Base-by-base conservation (phyloP, 1,140 invertebrate genomes). In the Drosophila yakuba region DNA sequence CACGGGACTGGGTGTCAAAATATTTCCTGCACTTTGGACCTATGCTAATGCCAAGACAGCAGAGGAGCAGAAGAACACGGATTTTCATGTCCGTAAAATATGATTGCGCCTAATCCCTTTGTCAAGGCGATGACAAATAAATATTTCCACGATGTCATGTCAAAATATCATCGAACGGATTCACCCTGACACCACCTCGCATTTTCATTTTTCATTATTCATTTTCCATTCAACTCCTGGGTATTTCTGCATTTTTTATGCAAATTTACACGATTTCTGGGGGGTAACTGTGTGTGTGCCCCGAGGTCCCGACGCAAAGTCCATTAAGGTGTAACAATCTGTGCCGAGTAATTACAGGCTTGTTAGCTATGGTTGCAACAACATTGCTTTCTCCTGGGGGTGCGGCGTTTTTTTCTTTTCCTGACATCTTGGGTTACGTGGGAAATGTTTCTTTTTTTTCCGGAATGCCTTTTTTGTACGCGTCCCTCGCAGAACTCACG, bases 291-390 rank as follows among this genome's bases (percentile, higher is more conserved):
- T 14, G 55, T 14, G 55, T 54, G 36, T 38, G 39, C 3, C 15
- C 14, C 17, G 51, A 60, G 74, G 35, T 48, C 44, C 59, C 39
- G 54, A 62, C 57, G 35, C 41, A 57, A 71, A 66, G 80, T 79
- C 83, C 83, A 83, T 88, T 88, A 83, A 88, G 83, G 83, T 88
- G 83, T 80, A 84, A 73, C 80, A 86, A 83, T 86, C 83, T 75
- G 50, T 47, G 84, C 62, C 80, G 77, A 88, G 84, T 88, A 88
- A 88, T 88, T 89, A 89, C 80, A 71, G 76, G 76, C 84, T 88
- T 89, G 84, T 88, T 88, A 89, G 84, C 84, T 88, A 89, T 84
- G 84, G 84, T 88, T 83, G 77, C 69, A 89, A 77, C 84, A 84
- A 79, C 76, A 84, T 77, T 83, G 72, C 62, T 72, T 72, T 71